Percentiles rank a stretch among this genome's conserved stretches.
These are phyloP conservation scores for Hipposideros armiger DNA, from an alignment of 2,113 vertebrate genomes.

Conservation along the genomic window DNA sequence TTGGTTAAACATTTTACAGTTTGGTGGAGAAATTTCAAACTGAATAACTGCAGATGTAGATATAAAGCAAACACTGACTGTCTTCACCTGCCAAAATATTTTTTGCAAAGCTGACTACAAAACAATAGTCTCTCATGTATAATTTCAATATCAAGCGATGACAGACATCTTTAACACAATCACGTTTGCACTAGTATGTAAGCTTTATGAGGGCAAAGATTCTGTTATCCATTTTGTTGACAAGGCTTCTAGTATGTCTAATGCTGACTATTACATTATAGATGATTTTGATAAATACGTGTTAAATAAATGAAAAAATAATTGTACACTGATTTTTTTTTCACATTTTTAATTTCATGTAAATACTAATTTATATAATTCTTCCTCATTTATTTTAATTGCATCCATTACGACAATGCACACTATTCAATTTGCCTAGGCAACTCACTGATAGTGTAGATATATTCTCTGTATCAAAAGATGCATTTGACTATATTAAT, in stretches of 20 bases:
- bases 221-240: neutral
- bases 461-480: neutral
- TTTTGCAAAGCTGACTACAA: neutral
- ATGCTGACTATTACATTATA: neutral
- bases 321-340: neutral
- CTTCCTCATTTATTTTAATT: neutral
- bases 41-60: constrained; percentile 39
- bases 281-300: neutral
- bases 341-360: neutral
- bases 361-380: neutral
- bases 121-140: neutral
- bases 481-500: neutral
- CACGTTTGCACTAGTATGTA: neutral
- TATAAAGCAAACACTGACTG: neutral
- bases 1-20: neutral
- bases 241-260: neutral
- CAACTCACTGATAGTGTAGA: neutral
- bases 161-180: neutral
- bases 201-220: neutral
- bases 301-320: constrained; percentile 6
- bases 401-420: neutral
- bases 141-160: neutral
- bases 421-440: neutral
- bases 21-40: neutral
- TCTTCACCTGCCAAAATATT: neutral